These are phyloP conservation scores for Cichladusa arquata DNA, from an alignment of 2,113 vertebrate species.

Conservation along the genomic window DNA sequence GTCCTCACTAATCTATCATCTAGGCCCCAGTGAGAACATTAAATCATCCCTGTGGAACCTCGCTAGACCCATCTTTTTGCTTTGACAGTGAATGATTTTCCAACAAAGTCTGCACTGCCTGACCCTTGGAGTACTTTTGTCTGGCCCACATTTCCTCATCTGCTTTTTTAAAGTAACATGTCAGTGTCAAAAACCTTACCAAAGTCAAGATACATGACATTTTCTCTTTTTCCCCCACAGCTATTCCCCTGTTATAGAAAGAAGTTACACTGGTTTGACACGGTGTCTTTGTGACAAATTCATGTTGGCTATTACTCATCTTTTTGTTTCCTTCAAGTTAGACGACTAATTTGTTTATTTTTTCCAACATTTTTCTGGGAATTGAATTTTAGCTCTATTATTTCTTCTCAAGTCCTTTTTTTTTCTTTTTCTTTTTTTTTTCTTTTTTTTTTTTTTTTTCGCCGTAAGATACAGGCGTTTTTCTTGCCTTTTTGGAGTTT, in stretches of 20 bases:
- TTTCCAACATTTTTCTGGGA: not conserved
- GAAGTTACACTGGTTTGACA: not conserved
- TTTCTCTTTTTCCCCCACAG: not conserved
- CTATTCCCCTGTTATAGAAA: not conserved
- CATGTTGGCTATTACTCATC: not conserved
- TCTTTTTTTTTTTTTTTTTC: fast-evolving
- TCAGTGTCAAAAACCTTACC: constrained; percentile 3
- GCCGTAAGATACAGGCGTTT: not conserved
- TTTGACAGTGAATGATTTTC: not conserved
- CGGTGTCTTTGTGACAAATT: not conserved
- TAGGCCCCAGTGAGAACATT: not conserved
- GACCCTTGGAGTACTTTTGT: not conserved
- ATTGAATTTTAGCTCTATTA: not conserved
- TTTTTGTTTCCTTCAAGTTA: not conserved
- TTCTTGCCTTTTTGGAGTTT: not conserved
- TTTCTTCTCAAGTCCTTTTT: not conserved
- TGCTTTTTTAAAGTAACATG: not conserved
- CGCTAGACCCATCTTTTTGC: not conserved
- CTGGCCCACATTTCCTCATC: not conserved
- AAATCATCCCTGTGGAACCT: not conserved
- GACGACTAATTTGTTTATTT: not conserved
- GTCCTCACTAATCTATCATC: not conserved
- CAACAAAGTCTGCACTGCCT: not conserved
- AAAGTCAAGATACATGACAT: not conserved
- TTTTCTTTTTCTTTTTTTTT: too few species aligned